Conservation (phyloP, 2,113 vertebrate genomes). For the Geococcyx californianus region DNA sequence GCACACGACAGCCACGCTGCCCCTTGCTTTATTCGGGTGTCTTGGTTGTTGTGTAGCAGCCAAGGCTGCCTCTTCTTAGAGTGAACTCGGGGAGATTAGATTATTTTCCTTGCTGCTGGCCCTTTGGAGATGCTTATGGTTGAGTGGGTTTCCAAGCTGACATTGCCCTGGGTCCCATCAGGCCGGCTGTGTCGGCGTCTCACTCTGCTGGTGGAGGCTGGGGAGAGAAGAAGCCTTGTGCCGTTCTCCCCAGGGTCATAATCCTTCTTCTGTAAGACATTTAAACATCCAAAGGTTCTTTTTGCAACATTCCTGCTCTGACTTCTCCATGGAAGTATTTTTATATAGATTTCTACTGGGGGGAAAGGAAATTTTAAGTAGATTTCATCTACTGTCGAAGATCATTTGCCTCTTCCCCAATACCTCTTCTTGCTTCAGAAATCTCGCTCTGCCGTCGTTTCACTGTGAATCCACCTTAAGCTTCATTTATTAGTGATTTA, state of each 20-base stretch:
- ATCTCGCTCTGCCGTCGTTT: neutral
- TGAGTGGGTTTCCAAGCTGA: neutral
- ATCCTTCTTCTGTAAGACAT: neutral
- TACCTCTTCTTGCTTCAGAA: conserved; percentile 4
- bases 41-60: neutral
- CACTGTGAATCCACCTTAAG: conserved; percentile 16
- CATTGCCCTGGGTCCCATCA: neutral
- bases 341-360: neutral
- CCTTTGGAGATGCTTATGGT: neutral
- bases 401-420: neutral
- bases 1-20: accelerated
- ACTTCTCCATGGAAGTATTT: neutral
- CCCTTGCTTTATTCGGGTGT: accelerated
- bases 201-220: neutral
- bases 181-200: neutral
- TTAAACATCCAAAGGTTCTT: neutral
- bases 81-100: neutral
- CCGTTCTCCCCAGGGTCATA: neutral
- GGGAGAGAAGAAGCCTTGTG: neutral
- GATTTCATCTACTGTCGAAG: neutral
- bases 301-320: neutral
- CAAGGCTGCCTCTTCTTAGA: neutral
- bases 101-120: neutral
- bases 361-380: neutral
- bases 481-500: conserved; percentile 64